phyloP scores from a whole-genome alignment of 2,888 invertebrate genomes.

The Drosophila hamatofila region DNA sequence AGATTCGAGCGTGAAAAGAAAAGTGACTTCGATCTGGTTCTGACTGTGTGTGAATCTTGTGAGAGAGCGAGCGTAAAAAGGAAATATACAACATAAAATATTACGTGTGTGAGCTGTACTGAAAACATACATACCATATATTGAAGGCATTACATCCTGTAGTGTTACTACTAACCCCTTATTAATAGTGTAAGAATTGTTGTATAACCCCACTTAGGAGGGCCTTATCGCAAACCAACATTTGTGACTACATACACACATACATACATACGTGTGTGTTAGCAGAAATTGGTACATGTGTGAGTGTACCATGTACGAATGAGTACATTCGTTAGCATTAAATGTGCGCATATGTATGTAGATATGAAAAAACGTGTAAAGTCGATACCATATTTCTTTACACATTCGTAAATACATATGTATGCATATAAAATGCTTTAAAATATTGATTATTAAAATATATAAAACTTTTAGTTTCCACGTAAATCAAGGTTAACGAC shows the following conservation, averaged over 20 bases:
- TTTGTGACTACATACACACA: conserved; percentile 38
- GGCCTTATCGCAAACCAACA: conserved; percentile 46
- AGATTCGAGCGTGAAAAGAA: conserved; percentile 72
- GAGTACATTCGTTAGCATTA: background rate
- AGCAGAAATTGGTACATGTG: conserved; percentile 15
- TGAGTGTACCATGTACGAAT: conserved; percentile 22
- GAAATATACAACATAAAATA: conserved; percentile 62
- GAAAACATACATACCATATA: conserved; percentile 58
- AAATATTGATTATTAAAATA: background rate
- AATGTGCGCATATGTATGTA: conserved; percentile 15
- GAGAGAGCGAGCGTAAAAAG: conserved; percentile 73
- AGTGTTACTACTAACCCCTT: conserved; percentile 69
- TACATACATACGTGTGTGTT: conserved; percentile 3
- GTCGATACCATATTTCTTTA: background rate
- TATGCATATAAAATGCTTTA: background rate
- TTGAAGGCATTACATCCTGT: conserved; percentile 67
- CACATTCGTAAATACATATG: conserved; percentile 23
- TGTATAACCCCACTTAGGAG: conserved; percentile 72
- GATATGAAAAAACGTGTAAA: conserved; percentile 24
- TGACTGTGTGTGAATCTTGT: conserved; percentile 79
- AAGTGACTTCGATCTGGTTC: conserved; percentile 70
- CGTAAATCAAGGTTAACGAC: background rate
- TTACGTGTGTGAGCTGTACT: conserved; percentile 74
- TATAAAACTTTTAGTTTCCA: background rate
- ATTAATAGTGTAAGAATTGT: conserved; percentile 78